These are phyloP conservation scores for Steinernema feltiae DNA, from an alignment of 1,140 invertebrate species.

Conservation along the genomic window DNA sequence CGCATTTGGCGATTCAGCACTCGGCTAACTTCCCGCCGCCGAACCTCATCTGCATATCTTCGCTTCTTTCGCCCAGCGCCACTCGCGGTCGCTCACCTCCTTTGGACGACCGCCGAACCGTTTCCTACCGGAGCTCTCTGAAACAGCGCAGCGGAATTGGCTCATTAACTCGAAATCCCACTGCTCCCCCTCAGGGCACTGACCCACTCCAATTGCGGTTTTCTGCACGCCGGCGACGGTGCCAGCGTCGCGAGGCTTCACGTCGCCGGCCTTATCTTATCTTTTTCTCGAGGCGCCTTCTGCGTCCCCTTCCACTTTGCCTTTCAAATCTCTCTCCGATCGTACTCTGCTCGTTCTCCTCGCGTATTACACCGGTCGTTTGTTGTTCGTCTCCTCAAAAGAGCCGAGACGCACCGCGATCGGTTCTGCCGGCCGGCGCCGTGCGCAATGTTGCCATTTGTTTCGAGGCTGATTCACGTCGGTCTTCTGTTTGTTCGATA, in stretches of 20 bases:
- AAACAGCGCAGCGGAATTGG: neutral
- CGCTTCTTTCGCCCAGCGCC: neutral
- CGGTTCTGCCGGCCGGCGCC: neutral
- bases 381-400: neutral
- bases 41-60: neutral
- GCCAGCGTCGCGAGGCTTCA: conserved; percentile 13
- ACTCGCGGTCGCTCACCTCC: neutral
- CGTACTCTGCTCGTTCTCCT: neutral
- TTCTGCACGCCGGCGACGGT: neutral
- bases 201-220: neutral
- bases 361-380: neutral
- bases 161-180: neutral
- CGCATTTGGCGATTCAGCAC: neutral
- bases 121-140: neutral
- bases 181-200: neutral
- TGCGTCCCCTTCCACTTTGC: neutral
- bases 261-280: conserved; percentile 4
- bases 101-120: too few species aligned
- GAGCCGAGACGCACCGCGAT: neutral
- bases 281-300: conserved; percentile 12
- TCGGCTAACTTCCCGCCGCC: neutral
- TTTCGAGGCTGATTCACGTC: neutral
- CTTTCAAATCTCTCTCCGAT: neutral
- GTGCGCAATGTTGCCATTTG: conserved; percentile 1
- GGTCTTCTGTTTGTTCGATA: neutral